phyloP scores from a whole-genome alignment of 2,888 invertebrate species.

The Spialia ferax region DNA sequence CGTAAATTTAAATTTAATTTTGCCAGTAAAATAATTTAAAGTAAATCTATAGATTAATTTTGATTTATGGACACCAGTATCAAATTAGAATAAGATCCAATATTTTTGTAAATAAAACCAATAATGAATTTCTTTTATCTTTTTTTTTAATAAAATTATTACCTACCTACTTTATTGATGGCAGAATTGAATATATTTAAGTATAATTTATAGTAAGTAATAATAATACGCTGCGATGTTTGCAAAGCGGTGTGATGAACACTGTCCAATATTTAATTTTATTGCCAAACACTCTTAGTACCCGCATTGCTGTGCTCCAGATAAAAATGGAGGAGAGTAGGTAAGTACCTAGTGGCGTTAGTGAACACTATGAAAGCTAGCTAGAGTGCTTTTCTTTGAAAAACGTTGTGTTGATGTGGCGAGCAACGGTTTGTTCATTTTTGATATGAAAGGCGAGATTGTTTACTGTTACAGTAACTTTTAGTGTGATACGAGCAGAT shows the following conservation, averaged over 20 bases:
- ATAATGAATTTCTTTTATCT: too few species aligned
- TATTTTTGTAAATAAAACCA: too few species aligned
- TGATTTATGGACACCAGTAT: too few species aligned
- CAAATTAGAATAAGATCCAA: too few species aligned
- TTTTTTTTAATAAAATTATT: too few species aligned
- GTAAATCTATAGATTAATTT: too few species aligned
- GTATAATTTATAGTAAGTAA: too few species aligned
- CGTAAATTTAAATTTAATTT: too few species aligned
- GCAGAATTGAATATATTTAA: too few species aligned
- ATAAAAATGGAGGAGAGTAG: conserved; percentile 7
- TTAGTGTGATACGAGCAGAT: neutral
- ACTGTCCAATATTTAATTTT: conserved; percentile 18
- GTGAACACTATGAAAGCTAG: neutral
- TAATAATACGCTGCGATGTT: too few species aligned
- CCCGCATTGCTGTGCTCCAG: conserved; percentile 19
- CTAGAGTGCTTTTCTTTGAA: neutral
- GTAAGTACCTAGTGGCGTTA: conserved; percentile 2
- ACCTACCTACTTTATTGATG: too few species aligned
- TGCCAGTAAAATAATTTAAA: too few species aligned
- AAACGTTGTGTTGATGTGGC: neutral
- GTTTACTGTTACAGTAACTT: neutral
- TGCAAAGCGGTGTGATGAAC: neutral
- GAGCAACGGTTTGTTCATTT: neutral
- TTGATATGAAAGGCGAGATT: neutral
- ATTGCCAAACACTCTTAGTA: conserved; percentile 9